Conservation (phyloP, 2,888 invertebrate species). For the Folsomia manolachei region DNA sequence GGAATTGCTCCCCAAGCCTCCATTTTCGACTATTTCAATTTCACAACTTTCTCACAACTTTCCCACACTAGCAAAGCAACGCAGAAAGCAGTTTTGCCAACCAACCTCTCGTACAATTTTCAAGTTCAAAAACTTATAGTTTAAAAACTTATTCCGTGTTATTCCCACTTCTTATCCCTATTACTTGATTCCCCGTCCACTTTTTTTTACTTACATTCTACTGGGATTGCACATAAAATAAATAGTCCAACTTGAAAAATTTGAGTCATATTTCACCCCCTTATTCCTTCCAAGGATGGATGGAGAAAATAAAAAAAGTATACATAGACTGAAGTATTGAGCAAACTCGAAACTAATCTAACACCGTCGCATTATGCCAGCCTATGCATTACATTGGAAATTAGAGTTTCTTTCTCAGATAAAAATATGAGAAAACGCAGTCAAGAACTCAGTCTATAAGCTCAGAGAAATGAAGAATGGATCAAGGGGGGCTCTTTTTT, state of each 20-base stretch:
- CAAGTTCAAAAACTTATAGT: conserved; percentile 1
- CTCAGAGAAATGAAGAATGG: not conserved
- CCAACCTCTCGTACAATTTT: not conserved
- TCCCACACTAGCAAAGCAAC: not conserved
- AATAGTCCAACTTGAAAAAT: not conserved
- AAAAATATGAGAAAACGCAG: not conserved
- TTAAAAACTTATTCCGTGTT: too few species aligned
- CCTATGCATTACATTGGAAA: not conserved
- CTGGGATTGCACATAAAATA: not conserved
- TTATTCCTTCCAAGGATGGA: too few species aligned
- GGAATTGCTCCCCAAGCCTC: conserved; percentile 14
- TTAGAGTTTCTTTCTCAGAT: not conserved
- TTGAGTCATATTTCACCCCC: not conserved
- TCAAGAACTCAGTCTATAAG: too few species aligned
- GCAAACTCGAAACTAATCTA: too few species aligned
- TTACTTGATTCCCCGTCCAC: too few species aligned
- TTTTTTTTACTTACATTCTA: not conserved
- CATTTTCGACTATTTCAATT: conserved; percentile 18
- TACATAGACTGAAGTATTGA: too few species aligned
- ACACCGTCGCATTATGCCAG: not conserved
- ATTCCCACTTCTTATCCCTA: too few species aligned
- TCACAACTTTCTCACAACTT: conserved; percentile 11
- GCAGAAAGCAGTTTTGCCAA: not conserved
- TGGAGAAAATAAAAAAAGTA: too few species aligned
- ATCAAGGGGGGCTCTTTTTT: not conserved